These are phyloP conservation scores for Alca torda DNA, from an alignment of 2,797 vertebrate genomes.

Conservation along the genomic window DNA sequence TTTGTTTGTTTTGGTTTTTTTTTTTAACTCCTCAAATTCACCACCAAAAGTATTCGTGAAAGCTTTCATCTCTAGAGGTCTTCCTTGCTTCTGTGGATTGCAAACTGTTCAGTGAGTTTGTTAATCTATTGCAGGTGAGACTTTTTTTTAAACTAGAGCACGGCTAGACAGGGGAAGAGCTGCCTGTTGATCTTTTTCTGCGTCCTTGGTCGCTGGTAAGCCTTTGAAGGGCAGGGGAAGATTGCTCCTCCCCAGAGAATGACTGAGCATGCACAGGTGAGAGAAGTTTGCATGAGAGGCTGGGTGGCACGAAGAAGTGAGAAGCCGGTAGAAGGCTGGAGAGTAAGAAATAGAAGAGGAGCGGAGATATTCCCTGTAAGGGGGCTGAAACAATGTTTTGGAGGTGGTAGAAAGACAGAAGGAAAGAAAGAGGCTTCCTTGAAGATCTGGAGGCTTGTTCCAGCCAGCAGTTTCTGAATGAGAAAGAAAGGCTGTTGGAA, in stretches of 20 bases:
- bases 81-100: background rate
- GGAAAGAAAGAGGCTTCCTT: background rate
- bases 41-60: background rate
- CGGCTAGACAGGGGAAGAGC: background rate
- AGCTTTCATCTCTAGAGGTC: background rate
- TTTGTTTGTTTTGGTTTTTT: background rate
- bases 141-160: background rate
- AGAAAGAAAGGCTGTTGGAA: background rate
- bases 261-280: background rate
- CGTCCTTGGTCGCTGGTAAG: fast-evolving
- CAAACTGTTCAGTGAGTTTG: background rate
- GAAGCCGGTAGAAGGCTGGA: background rate
- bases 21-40: background rate
- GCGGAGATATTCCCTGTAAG: fast-evolving
- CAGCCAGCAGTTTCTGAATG: background rate
- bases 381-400: background rate
- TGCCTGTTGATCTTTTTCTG: background rate
- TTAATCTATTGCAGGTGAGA: background rate
- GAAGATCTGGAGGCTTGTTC: background rate
- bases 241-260: background rate
- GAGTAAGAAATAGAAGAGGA: background rate
- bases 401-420: background rate
- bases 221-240: background rate
- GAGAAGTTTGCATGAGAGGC: background rate
- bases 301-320: fast-evolving